Conservation (phyloP, 2,113 vertebrate genomes). For the Heteronetta atricapilla region DNA sequence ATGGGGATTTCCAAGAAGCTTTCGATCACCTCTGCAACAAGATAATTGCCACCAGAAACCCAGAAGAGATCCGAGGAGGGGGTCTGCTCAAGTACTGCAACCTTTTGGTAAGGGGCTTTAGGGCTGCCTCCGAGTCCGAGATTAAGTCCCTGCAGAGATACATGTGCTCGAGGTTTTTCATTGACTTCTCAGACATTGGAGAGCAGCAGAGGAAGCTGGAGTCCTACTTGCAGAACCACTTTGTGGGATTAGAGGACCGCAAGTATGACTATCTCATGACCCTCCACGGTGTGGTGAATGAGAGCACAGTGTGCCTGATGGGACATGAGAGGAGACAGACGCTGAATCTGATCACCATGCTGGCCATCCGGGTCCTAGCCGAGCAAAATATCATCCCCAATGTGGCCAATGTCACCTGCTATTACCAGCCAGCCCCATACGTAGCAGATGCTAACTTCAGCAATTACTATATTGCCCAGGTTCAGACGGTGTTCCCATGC, state of each 20-base stretch:
- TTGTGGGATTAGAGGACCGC: conserved; percentile 97
- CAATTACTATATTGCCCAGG: conserved; percentile 98
- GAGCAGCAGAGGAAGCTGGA: conserved; percentile 98
- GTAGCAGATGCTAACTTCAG: conserved; percentile 98
- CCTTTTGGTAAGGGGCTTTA: conserved; percentile 95
- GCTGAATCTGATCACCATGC: conserved; percentile 95
- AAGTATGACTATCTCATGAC: conserved; percentile 99
- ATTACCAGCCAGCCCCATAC: conserved; percentile 98
- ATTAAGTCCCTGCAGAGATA: conserved; percentile 99
- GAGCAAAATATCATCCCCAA: conserved; percentile 99
- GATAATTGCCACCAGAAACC: conserved; percentile 95
- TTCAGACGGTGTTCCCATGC: conserved; percentile 96
- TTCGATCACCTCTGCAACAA: conserved; percentile 96
- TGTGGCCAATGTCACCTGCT: conserved; percentile 98
- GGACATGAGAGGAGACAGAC: conserved; percentile 98
- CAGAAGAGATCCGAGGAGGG: conserved; percentile 96
- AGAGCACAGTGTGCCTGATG: conserved; percentile 99
- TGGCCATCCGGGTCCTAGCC: conserved; percentile 94
- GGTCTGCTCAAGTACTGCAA: conserved; percentile 99
- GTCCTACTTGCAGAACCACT: conserved; percentile 99
- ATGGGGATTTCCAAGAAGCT: conserved; percentile 92
- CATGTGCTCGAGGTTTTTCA: conserved; percentile 99
- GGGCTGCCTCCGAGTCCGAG: conserved; percentile 89
- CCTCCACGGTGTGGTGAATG: conserved; percentile 95
- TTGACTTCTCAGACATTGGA: conserved; percentile 97